Evolutionary conservation across 2,113 vertebrate species (phyloP), one percentile per base, ranked within the genome.

Genomic region (Dasyornis broadbenti): DNA sequence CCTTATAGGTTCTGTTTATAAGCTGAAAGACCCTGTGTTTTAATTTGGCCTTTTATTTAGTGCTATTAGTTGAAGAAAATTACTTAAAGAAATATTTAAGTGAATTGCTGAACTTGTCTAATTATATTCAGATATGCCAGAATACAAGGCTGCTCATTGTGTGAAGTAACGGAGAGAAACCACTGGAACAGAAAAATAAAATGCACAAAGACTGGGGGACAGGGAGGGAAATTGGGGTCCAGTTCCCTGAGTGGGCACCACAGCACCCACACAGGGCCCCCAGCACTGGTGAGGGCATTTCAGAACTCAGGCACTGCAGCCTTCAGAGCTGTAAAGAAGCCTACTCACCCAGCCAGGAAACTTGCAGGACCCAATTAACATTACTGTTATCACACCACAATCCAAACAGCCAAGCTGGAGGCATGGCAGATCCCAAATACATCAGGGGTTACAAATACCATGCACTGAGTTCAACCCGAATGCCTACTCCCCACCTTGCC

Each of bases 181-280:
- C 19, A 54, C 2, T 52, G 23, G 22, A 61, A 76, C 3, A 71
- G 16, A 64, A 68, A 49, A 52, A 37, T 11, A 33, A 81, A 78
- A 35, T 1, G 9, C 40, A 84, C 9, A 10, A 68, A 50, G 22
- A 28, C 37, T 28, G 13, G 10, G 19, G 57, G 23, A 30, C 35
- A 50, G 35, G 13, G 42, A 13, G 2, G 7, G 23, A 21, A 6
- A 0, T 16, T 1, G 1, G 22, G 37, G 33, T 54, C 14, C 69
- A 59, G 52, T 37, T 47, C 16, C 40, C 42, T 78, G 18, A 33
- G 26, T 14, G 40, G 72, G 28, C 37, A 49, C 18, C 47, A 7
- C 23, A 49, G 28, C 15, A 21, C 23, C 17, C 30, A 73, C 40
- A 18, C 11, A 4, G 2, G 7, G 47, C 30, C 15, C 61, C 31